Conservation (phyloP, 2,888 invertebrate genomes). For the Drosophila picticornis region DNA sequence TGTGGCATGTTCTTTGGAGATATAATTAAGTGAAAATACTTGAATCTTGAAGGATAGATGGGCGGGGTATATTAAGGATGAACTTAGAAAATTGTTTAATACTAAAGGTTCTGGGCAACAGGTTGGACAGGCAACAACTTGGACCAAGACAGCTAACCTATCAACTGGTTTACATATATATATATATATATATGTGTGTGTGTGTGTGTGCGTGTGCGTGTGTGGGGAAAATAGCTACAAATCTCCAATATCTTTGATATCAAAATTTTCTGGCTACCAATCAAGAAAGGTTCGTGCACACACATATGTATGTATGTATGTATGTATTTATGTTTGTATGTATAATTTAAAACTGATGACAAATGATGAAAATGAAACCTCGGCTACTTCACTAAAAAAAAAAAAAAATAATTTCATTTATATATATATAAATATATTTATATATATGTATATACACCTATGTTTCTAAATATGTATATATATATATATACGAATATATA, state of each 20-base stretch:
- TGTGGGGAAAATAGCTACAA: neutral
- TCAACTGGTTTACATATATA: slow-evolving; percentile 9
- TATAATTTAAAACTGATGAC: slow-evolving; percentile 1
- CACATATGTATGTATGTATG: neutral
- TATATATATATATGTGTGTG: neutral
- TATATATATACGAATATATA: slow-evolving; percentile 11
- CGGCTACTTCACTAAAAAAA: slow-evolving; percentile 34
- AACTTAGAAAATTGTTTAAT: slow-evolving; percentile 45
- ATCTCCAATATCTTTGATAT: slow-evolving; percentile 9
- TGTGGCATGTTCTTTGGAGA: neutral
- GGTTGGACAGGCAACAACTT: slow-evolving; percentile 24
- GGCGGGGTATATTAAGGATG: slow-evolving; percentile 9
- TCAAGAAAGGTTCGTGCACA: slow-evolving; percentile 12
- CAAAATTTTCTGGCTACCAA: slow-evolving; percentile 18
- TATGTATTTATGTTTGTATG: neutral
- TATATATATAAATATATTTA: slow-evolving; percentile 38
- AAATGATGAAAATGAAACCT: slow-evolving; percentile 32
- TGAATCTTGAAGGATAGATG: neutral
- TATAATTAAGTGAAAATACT: neutral
- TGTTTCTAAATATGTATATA: slow-evolving; percentile 3
- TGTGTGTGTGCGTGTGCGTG: no score
- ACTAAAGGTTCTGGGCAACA: slow-evolving; percentile 24
- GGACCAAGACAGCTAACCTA: slow-evolving; percentile 32
- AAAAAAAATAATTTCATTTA: slow-evolving; percentile 35
- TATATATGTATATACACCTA: neutral